Base-by-base conservation (phyloP, 1,140 invertebrate genomes). In the Drosophila mayri region DNA sequence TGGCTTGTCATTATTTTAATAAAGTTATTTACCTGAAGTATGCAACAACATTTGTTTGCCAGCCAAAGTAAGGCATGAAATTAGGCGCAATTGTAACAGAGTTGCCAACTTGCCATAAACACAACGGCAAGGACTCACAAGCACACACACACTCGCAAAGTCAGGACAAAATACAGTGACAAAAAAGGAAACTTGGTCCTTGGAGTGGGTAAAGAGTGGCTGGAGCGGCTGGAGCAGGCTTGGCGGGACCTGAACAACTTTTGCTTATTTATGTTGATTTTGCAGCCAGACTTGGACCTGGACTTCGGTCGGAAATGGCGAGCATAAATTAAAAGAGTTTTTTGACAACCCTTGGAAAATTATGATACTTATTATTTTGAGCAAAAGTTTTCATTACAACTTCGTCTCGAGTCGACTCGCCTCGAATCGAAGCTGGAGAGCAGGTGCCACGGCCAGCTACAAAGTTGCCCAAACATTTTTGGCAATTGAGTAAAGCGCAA, bases 21-120 rank as follows among this genome's bases (percentile, higher is more conserved):
- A 90, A 90, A 90, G 85, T 90, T 90, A 90, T 90, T 90, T 90
- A 90, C 85, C 85, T 90, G 85, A 90, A 85, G 85, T 85, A 90
- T 66, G 78, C 78, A 90, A 76, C 85, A 90, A 90, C 86, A 90
- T 90, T 85, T 90, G 81, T 85, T 88, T 85, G 85, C 81, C 74
- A 81, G 66, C 73, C 68, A 81, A 79, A 81, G 81, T 81, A 90
- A 75, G 64, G 70, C 75, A 90, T 86, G 75, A 90, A 90, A 90
- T 90, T 90, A 90, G 85, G 81, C 86, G 65, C 85, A 90, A 90
- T 90, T 90, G 85, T 90, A 90, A 85, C 81, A 90, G 86, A 90
- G 81, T 90, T 90, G 75, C 85, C 81, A 85, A 81, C 85, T 84
- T 88, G 80, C 80, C 80, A 78, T 88, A 84, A 90, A 81, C 85